Evolutionary conservation across 1,140 invertebrate genomes (phyloP).

Genomic region (Hirudo medicinalis): DNA sequence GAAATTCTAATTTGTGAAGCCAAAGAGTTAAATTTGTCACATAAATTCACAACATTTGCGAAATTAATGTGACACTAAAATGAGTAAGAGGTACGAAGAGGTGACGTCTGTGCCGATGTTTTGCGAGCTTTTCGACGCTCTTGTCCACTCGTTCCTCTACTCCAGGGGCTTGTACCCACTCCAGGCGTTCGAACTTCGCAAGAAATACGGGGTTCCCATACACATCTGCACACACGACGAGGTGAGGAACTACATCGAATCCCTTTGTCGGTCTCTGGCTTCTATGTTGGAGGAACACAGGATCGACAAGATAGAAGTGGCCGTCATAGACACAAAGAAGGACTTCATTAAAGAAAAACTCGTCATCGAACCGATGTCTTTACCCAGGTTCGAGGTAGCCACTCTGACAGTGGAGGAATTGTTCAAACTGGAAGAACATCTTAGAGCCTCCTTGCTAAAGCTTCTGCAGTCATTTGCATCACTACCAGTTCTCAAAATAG

Average conservation of each 20-base stretch:
- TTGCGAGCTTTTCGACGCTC: neutral
- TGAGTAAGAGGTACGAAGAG: neutral
- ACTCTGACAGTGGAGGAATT: conserved; percentile 1
- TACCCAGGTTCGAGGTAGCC: neutral
- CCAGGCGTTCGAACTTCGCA: neutral
- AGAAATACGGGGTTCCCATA: conserved; percentile 2
- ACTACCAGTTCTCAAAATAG: neutral
- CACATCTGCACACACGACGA: neutral
- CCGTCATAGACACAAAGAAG: neutral
- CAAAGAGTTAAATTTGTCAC: too few relatives aligned
- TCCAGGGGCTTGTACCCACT: neutral
- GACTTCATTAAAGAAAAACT: neutral
- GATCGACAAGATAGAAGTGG: conserved; percentile 1
- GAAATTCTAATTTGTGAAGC: too few relatives aligned
- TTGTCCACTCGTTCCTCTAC: neutral
- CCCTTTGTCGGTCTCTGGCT: neutral
- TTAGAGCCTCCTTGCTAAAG: neutral
- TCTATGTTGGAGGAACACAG: neutral
- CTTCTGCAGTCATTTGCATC: neutral
- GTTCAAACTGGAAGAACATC: neutral
- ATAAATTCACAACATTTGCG: too few relatives aligned
- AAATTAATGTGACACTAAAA: too few relatives aligned
- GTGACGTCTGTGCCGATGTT: neutral
- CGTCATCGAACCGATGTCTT: neutral
- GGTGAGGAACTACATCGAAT: conserved; percentile 1